Evolutionary conservation across 2,888 invertebrate genomes (phyloP), one percentile per base, ranked within the genome.

Genomic region (Lingula anatina): DNA sequence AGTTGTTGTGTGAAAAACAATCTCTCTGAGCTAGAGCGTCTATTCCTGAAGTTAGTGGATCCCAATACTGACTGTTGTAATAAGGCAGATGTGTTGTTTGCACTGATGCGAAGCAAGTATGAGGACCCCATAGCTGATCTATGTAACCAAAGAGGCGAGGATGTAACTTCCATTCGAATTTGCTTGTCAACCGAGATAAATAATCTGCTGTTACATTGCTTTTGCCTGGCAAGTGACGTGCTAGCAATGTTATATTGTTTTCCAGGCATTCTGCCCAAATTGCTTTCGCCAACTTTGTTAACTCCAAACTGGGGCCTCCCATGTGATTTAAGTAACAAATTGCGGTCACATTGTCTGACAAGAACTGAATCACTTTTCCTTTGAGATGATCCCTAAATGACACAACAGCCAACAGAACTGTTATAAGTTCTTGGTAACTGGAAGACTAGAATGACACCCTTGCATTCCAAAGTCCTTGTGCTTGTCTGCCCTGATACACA

Each of bases 61-160:
- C 48, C 38, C 40, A 51, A 36, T 40, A 51, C 3, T 46, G 47
- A 37, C 48, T 51, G 51, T 51, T 51, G 51, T 41, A 51, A 35
- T 48, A 35, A 3, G 28, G 27, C 23, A 48, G 31, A 24, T 51
- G 44, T 28, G 48, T 37, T 23, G 42, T 49, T 21, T 40, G 43
- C 26, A 43, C 46, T 9, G 42, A 38, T 26, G 46, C 49, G 35
- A 49, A 49, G 5, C 49, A 25, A 12, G 49, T 53, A 20, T 53
- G 46, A 1, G 35, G 46, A 25, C 49, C 50, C 31, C 31, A 53
- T 9, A 49, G 15, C 36, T 43, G 46, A 41, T 50, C 49, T 27
- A 50, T 26, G n/a, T 47, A 47, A 1, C n/a, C 12, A 38, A 49
- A 53, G 2, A 50, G 4, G 18, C 18, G n/a, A 20, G 50, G 47